These are phyloP conservation scores for Pseudocheirus occidentalis DNA, from an alignment of 2,797 vertebrate species.

Conservation along the genomic window DNA sequence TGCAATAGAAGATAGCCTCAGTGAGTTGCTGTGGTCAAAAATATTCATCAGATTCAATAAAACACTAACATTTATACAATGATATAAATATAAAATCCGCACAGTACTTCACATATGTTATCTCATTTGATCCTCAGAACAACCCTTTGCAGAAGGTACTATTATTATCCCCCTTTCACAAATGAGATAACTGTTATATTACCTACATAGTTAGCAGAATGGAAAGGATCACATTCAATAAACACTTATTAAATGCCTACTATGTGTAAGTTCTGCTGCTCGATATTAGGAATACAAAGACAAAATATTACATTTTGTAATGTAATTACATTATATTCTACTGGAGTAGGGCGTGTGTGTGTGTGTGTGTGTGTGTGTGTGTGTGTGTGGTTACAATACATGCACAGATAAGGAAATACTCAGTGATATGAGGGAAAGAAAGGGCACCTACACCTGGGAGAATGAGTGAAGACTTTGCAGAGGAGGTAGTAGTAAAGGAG, in stretches of 20 bases:
- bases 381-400: not conserved
- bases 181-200: too few species aligned
- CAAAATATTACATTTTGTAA: too few species aligned
- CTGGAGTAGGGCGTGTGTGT: not conserved
- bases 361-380: too few species aligned
- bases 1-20: not conserved
- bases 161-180: too few species aligned
- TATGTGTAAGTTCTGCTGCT: not conserved
- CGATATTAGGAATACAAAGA: not conserved
- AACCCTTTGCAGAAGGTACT: too few species aligned
- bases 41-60: not conserved
- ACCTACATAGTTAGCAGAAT: too few species aligned
- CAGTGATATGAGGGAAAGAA: not conserved
- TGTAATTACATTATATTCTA: not conserved
- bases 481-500: not conserved
- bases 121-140: too few species aligned
- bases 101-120: too few species aligned
- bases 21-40: not conserved
- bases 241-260: not conserved
- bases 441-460: not conserved
- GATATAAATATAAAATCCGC: too few species aligned
- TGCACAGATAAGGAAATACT: not conserved
- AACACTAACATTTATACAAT: too few species aligned
- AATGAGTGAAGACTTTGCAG: not conserved
- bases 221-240: not conserved